Evolutionary conservation across 2,888 invertebrate genomes (phyloP).

Genomic region (Troglohyphantes excavatus): DNA sequence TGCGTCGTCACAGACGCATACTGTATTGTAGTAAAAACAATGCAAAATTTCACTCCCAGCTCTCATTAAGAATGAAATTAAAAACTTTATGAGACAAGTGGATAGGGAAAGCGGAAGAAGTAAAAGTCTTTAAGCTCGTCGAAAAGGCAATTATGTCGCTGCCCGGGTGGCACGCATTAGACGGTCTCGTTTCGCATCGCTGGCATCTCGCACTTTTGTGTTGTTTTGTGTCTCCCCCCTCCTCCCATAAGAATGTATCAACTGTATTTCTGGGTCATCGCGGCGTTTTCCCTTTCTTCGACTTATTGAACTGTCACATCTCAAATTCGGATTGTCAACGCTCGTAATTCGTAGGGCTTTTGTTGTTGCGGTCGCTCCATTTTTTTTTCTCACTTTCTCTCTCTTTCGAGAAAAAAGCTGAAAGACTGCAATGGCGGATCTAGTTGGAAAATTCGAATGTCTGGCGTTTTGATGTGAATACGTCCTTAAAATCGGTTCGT

Average conservation of each 20-base stretch:
- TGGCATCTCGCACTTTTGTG: constrained; percentile 21
- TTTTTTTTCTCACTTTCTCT: neutral
- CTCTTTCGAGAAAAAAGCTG: too few relatives aligned
- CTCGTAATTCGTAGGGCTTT: neutral
- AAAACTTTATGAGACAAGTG: neutral
- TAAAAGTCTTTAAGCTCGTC: constrained; percentile 20
- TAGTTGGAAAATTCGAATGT: too few relatives aligned
- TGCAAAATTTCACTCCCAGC: too few relatives aligned
- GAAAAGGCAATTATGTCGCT: constrained; percentile 46
- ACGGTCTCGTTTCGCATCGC: constrained; percentile 61
- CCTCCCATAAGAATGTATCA: constrained; percentile 36
- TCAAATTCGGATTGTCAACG: constrained; percentile 15
- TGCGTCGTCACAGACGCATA: too few relatives aligned
- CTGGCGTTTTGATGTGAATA: too few relatives aligned
- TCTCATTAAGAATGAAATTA: neutral
- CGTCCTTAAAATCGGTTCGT: too few relatives aligned
- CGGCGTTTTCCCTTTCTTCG: constrained; percentile 20
- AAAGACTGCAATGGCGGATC: neutral
- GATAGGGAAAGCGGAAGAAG: constrained; percentile 66
- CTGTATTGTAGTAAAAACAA: too few relatives aligned
- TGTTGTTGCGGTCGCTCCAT: neutral
- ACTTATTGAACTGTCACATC: constrained; percentile 48
- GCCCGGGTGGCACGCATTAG: constrained; percentile 65
- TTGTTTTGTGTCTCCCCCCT: neutral
- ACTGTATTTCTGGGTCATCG: constrained; percentile 60